phyloP scores from a whole-genome alignment of 2,113 vertebrate species.

The Solea senegalensis region DNA sequence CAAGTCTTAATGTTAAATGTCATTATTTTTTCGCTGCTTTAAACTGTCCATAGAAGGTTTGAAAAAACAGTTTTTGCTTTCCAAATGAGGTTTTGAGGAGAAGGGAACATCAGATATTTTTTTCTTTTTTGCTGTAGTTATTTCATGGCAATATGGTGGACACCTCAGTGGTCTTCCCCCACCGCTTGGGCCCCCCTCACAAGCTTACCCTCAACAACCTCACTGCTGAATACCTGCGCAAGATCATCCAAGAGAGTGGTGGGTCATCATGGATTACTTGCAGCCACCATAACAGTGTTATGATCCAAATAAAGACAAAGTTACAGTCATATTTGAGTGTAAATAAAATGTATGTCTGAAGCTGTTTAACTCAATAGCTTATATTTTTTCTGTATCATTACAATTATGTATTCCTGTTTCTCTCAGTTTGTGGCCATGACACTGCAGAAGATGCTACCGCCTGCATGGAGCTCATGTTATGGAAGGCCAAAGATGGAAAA shows the following conservation, averaged over 20 bases:
- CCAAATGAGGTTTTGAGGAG: neutral
- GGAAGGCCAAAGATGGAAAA: conserved; percentile 84
- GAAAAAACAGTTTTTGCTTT: too few relatives aligned
- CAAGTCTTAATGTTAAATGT: too few relatives aligned
- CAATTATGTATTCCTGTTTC: conserved; percentile 34
- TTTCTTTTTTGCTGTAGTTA: conserved; percentile 71
- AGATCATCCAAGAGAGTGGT: conserved; percentile 85
- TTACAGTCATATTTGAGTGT: neutral
- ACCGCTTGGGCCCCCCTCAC: conserved; percentile 82
- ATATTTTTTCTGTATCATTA: neutral
- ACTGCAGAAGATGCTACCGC: conserved; percentile 80
- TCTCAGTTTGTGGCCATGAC: conserved; percentile 78
- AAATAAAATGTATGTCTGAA: neutral
- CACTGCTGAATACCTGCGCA: conserved; percentile 81
- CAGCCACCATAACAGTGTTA: conserved; percentile 5
- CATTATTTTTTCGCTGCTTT: too few relatives aligned
- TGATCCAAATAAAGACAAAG: conserved; percentile 23
- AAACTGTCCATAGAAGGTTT: too few relatives aligned
- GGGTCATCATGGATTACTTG: conserved; percentile 64
- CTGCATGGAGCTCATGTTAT: conserved; percentile 87
- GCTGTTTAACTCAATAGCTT: neutral
- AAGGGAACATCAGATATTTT: conserved; percentile 1
- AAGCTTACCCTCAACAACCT: conserved; percentile 80
- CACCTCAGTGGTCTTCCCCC: conserved; percentile 83
- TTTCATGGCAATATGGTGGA: conserved; percentile 83